phyloP scores from a whole-genome alignment of 1,140 invertebrate genomes.

The Zaprionus kolodkinae region DNA sequence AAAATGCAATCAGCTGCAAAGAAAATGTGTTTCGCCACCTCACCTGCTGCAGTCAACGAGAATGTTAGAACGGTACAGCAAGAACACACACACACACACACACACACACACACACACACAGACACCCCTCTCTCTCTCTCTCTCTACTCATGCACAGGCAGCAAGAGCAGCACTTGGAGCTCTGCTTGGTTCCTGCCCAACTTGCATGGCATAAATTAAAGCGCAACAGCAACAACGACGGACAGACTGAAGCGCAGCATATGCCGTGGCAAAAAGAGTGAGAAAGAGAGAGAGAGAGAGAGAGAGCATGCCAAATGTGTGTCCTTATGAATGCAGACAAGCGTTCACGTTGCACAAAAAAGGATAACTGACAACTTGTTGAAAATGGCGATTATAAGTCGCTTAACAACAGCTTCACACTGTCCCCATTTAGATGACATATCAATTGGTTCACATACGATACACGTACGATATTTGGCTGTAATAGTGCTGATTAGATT shows the following conservation, averaged over 20 bases:
- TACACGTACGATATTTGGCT: constrained; percentile 16
- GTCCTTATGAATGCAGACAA: constrained; percentile 39
- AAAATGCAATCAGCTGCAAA: constrained; percentile 81
- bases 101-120: not conserved
- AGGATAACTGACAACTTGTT: constrained; percentile 40
- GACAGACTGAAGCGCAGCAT: constrained; percentile 16
- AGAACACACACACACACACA: not conserved
- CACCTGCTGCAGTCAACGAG: constrained; percentile 54
- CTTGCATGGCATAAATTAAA: constrained; percentile 71
- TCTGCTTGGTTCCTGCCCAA: constrained; percentile 32
- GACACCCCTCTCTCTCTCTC: not conserved
- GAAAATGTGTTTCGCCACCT: constrained; percentile 71
- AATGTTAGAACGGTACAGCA: constrained; percentile 6
- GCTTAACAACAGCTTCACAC: constrained; percentile 29
- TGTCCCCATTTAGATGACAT: constrained; percentile 18
- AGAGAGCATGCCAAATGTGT: no score
- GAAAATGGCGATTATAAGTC: constrained; percentile 41
- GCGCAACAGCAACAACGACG: constrained; percentile 53
- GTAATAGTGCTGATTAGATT: not conserved
- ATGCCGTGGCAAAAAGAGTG: constrained; percentile 9
- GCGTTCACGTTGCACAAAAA: constrained; percentile 30
- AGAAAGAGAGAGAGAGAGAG: not conserved
- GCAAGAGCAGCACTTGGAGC: constrained; percentile 34
- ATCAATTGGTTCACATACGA: constrained; percentile 21
- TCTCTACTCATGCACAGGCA: not conserved